phyloP scores from a whole-genome alignment of 2,113 vertebrate species.

The Strix aluco region DNA sequence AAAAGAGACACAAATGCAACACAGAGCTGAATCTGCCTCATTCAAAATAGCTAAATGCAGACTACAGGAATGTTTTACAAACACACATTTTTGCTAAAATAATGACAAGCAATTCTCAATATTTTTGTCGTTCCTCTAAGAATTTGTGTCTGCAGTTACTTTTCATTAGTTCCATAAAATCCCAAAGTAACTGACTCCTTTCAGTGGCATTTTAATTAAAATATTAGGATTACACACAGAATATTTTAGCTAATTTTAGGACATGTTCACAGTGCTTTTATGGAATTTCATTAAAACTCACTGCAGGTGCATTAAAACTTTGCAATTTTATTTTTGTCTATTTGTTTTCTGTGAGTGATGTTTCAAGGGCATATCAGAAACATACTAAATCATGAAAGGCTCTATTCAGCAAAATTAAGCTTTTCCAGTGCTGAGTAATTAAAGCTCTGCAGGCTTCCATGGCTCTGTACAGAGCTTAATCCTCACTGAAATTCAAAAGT shows the following conservation, averaged over 20 bases:
- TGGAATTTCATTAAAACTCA: slow-evolving; percentile 53
- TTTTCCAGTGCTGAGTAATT: slow-evolving; percentile 38
- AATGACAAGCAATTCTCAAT: not conserved
- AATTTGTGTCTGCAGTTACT: not conserved
- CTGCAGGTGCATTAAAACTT: slow-evolving; percentile 53
- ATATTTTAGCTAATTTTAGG: slow-evolving; percentile 27
- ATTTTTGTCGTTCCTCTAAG: not conserved
- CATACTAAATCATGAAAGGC: not conserved
- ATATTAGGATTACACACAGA: slow-evolving; percentile 11
- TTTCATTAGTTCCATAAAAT: not conserved
- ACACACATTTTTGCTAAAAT: not conserved
- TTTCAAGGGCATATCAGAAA: slow-evolving; percentile 40
- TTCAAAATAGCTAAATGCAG: not conserved
- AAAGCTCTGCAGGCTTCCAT: slow-evolving; percentile 12
- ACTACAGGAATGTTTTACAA: not conserved
- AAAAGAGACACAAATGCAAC: not conserved
- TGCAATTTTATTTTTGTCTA: not conserved
- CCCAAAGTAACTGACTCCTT: not conserved
- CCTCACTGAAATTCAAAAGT: not conserved
- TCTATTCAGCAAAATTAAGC: not conserved
- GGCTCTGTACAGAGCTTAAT: not conserved
- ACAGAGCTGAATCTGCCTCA: not conserved
- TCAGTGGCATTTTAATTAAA: slow-evolving; percentile 51
- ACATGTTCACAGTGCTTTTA: not conserved
- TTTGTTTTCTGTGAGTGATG: not conserved